Evolutionary conservation across 2,113 vertebrate species (phyloP), one percentile per base, ranked within the genome.

Genomic region (Pycnonotus jocosus): DNA sequence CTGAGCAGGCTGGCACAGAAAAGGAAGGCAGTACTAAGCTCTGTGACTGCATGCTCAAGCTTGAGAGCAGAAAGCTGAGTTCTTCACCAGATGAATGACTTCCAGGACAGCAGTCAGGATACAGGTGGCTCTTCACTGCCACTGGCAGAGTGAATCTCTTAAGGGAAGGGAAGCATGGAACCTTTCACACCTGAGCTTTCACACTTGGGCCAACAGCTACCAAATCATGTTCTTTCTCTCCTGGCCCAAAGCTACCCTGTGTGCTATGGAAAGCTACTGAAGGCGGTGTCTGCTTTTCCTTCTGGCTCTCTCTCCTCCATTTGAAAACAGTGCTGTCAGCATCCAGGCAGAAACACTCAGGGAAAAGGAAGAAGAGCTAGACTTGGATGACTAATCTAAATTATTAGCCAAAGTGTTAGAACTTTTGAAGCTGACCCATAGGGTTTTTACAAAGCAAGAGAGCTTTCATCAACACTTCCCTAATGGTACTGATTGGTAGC

Each of bases 171-270:
- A 85, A 79, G 16, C 16, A 54, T 51, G 15, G 19, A 84, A 79
- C 31, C 8, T 83, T 77, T 40, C 23, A 69, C 47, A 81, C 11
- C 20, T 61, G 27, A 89, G 13, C 16, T 77, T 82, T 60, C 23
- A 70, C 51, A 64, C 7, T 7, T 45, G 7, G 27, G 33, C 21
- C 47, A 83, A 61, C 5, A 78, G 33, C 17, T 66, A 13, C 19
- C 48, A 7, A 21, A 31, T 2, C 0, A 0, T 37, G 5, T 37
- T 12, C 21, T 38, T 31, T 18, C 35, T 37, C 22, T 83, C 8
- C 70, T 72, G 53, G 28, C 19, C 25, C 35, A 78, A 53, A 81
- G 76, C n/a, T 74, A 33, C 24, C 31, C 28, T 7, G 7, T 25
- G 30, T 27, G 44, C n/a, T 61, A 9, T 24, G n/a, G 48, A 80